Base-by-base conservation (phyloP, 2,797 vertebrate species). In the Fundulus diaphanus region DNA sequence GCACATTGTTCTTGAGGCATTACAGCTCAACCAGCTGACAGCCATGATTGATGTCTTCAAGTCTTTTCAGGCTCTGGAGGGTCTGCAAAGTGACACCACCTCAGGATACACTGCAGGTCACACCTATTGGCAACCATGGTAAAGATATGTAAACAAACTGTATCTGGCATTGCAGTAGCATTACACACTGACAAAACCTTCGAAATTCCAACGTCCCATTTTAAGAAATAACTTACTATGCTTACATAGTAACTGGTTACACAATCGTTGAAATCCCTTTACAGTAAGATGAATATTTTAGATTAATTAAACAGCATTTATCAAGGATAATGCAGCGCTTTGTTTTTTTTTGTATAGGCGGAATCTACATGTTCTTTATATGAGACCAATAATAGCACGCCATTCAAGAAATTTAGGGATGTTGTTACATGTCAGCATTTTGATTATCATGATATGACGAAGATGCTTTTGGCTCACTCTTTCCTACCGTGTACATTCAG, bases 61-160 rank as follows among this genome's bases (percentile, higher is more conserved):
- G 18, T 15, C 73, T 71, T 71, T 71, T 3, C 49, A 74, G 33
- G n/a, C 31, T 57, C 29, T 73, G 40, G 66, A 52, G 48, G n/a
- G 49, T 57, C 48, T 57, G 68, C 22, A 66, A 66, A 71, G 75
- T 51, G 52, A 22, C 66, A 69, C 67, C 1, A 22, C 67, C 72
- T 70, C 33, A 44, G 49, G 61, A 63, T 31, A 40, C 22, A 65
- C 35, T 40, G 22, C 35, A 42, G 11, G 24, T 65, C 61, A 40
- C 24, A 15, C 37, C 37, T 63, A 37, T n/a, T 65, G 35, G 22
- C 11, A 40, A 42, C 61, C 12, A 12, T 37, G 11, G 22, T 22
- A 35, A 35, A 61, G 1, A 61, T 22, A 33, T 35, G 57, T 35
- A 16, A 61, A 18, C 7, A 7, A 61, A 61, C 35, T 37, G 22